Evolutionary conservation across 2,797 vertebrate species (phyloP).

Genomic region (Microctenopoma stevenorrisi): DNA sequence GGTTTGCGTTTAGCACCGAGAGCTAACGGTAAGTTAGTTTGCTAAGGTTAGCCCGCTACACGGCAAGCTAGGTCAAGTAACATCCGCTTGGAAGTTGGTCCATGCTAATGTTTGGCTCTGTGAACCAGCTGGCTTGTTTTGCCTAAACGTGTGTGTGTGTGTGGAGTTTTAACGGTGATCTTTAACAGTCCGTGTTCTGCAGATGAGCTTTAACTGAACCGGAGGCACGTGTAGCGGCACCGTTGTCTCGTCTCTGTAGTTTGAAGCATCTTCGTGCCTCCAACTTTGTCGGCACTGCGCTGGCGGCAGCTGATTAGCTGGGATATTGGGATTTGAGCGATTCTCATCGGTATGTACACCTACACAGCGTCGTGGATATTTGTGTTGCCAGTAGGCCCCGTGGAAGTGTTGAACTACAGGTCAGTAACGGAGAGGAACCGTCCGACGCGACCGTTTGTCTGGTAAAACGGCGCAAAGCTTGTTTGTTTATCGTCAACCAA

Average conservation of each 20-base stretch:
- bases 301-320: slow-evolving; percentile 34
- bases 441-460: background rate
- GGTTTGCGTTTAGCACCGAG: slow-evolving; percentile 32
- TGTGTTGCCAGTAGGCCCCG: slow-evolving; percentile 67
- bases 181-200: slow-evolving; percentile 39
- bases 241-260: slow-evolving; percentile 28
- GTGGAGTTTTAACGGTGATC: slow-evolving; percentile 23
- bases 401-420: slow-evolving; percentile 62
- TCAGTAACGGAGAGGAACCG: slow-evolving; percentile 25
- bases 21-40: slow-evolving; percentile 71
- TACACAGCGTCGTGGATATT: slow-evolving; percentile 70
- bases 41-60: slow-evolving; percentile 70
- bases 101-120: slow-evolving; percentile 56
- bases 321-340: slow-evolving; percentile 53
- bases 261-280: slow-evolving; percentile 36
- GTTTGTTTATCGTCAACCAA: slow-evolving; percentile 4
- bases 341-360: slow-evolving; percentile 59
- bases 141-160: background rate
- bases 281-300: slow-evolving; percentile 53
- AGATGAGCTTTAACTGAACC: slow-evolving; percentile 42
- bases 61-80: slow-evolving; percentile 59
- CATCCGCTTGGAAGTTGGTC: slow-evolving; percentile 64
- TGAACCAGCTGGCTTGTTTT: slow-evolving; percentile 13
- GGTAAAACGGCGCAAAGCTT: slow-evolving; percentile 13
- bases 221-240: slow-evolving; percentile 46